Base-by-base conservation (phyloP, 2,888 invertebrate genomes). In the Drosophila infuscata region DNA sequence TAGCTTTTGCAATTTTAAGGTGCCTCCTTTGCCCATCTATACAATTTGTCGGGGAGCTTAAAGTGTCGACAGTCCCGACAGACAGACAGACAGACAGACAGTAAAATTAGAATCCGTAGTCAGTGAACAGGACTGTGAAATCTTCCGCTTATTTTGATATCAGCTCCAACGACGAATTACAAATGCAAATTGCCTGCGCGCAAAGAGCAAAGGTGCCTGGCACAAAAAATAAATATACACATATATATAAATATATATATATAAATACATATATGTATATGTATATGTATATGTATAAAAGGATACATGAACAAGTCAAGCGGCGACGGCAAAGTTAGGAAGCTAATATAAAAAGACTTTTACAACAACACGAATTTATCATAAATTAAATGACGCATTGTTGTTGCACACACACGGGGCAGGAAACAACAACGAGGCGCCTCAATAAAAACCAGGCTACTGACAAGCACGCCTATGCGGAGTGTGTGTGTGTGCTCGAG, bases 371-470 rank as follows among this genome's bases (percentile, higher is more conserved):
- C 76, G 79, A 87, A 80, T 87, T 61, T 82, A 83, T 88, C 88
- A 88, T 88, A 89, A 88, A 89, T 89, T 88, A 88, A 88, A 88
- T 88, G 89, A 88, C 86, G 81, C 86, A 81, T 86, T 87, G 81
- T 79, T 74, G 72, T 64, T 74, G 77, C 84, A 74, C 76, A 81
- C 76, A 53, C 63, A 0, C 12, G 15, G 15, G 15, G 25, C 33
- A 35, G 54, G 33, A 15, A 46, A 8, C 32, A 52, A 59, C 60
- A 63, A 61, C 53, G 54, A 72, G 57, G 57, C 46, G 58, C 54
- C 62, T 49, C 59, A 64, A 72, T 72, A 73, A 80, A 74, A 77
- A 62, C 78, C 73, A 43, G 36, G 59, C 43, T 52, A 25, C 56
- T 48, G 49, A 41, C 67, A 61, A 35, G n/a, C 60, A 32, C 30